Conservation (phyloP, 2,797 vertebrate genomes). For the Eupleurogrammus muticus region DNA sequence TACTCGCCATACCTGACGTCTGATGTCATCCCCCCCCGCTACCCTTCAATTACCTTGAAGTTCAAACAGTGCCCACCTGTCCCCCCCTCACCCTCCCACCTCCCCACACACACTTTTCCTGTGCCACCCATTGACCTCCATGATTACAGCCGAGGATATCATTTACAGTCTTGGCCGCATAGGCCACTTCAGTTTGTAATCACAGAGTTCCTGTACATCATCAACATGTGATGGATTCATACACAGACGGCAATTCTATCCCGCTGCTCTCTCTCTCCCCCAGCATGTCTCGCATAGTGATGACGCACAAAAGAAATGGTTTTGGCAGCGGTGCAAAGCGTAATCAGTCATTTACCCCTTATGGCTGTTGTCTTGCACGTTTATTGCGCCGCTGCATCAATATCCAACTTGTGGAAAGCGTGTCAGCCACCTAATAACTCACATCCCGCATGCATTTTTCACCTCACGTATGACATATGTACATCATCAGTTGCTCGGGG, state of each 20-base stretch:
- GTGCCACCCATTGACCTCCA: conserved; percentile 61
- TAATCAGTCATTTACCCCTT: conserved; percentile 65
- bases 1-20: conserved; percentile 42
- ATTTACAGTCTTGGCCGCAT: conserved; percentile 66
- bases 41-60: conserved; percentile 58
- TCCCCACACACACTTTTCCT: conserved; percentile 22
- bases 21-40: conserved; percentile 50
- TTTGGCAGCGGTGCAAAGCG: conserved; percentile 51
- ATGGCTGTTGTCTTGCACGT: conserved; percentile 40
- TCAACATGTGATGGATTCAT: conserved; percentile 58
- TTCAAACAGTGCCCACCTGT: conserved; percentile 64
- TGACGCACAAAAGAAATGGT: conserved; percentile 51
- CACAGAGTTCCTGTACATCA: conserved; percentile 70
- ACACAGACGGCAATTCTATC: conserved; percentile 47
- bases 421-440: conserved; percentile 60
- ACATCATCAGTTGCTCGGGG: conserved; percentile 52
- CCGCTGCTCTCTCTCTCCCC: conserved; percentile 34
- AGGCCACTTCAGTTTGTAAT: conserved; percentile 64
- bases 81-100: conserved; percentile 25
- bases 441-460: conserved; percentile 25
- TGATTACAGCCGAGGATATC: conserved; percentile 58
- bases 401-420: conserved; percentile 33
- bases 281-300: conserved; percentile 36
- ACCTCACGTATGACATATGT: conserved; percentile 46
- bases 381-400: conserved; percentile 62